Evolutionary conservation across 2,888 invertebrate species (phyloP).

Genomic region (Ennomos fuscantarius): DNA sequence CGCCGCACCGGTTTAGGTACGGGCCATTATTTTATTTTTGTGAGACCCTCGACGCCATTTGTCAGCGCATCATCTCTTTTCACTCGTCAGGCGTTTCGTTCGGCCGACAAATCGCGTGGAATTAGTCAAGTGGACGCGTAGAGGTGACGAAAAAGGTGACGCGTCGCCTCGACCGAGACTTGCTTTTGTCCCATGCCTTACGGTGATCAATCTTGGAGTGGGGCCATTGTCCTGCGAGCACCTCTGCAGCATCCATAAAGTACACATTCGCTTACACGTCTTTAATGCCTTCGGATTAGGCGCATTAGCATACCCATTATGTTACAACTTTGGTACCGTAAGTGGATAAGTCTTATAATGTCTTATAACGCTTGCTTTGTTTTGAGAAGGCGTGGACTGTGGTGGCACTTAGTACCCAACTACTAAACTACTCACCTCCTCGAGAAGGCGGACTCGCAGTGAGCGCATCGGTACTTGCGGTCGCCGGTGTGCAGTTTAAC

Average conservation of each 20-base stretch:
- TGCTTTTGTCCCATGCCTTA: slow-evolving; percentile 59
- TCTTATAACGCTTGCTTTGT: slow-evolving; percentile 10
- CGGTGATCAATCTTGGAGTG: slow-evolving; percentile 74
- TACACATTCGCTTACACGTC: slow-evolving; percentile 43
- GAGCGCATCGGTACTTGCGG: slow-evolving; percentile 94
- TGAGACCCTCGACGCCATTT: slow-evolving; percentile 81
- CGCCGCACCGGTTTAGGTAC: slow-evolving; percentile 78
- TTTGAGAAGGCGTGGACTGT: slow-evolving; percentile 1
- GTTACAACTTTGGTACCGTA: slow-evolving; percentile 19
- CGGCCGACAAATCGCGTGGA: slow-evolving; percentile 80
- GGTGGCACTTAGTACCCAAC: not conserved
- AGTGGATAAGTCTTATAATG: slow-evolving; percentile 23
- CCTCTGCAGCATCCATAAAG: slow-evolving; percentile 62
- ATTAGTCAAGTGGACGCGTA: slow-evolving; percentile 81
- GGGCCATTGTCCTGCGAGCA: slow-evolving; percentile 68
- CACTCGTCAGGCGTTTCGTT: slow-evolving; percentile 72
- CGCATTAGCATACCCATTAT: slow-evolving; percentile 58
- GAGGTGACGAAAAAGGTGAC: slow-evolving; percentile 85
- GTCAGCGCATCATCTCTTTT: slow-evolving; percentile 83
- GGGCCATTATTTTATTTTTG: slow-evolving; percentile 84
- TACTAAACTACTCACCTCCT: slow-evolving; percentile 87
- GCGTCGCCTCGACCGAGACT: slow-evolving; percentile 61
- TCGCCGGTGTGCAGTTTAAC: slow-evolving; percentile 97
- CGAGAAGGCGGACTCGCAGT: slow-evolving; percentile 96
- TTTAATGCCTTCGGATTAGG: slow-evolving; percentile 60